These are phyloP conservation scores for Pangasianodon hypophthalmus DNA, from an alignment of 2,113 vertebrate species.

Conservation along the genomic window DNA sequence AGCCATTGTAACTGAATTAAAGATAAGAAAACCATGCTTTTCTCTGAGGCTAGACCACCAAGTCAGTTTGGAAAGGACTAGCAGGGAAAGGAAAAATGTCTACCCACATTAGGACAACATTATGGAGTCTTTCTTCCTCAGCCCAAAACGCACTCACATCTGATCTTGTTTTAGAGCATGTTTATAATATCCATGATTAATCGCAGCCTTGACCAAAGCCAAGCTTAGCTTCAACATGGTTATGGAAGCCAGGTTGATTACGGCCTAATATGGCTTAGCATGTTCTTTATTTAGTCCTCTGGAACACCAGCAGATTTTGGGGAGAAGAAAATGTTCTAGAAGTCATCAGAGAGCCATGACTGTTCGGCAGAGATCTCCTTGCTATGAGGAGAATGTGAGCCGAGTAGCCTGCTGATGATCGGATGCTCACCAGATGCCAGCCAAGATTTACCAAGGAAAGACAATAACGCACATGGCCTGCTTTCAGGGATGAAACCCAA, in stretches of 20 bases:
- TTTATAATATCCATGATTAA: constrained; percentile 78
- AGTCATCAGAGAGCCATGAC: constrained; percentile 20
- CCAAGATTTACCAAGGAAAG: constrained; percentile 5
- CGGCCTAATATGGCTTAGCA: constrained; percentile 51
- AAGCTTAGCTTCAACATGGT: constrained; percentile 63
- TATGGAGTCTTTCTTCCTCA: constrained; percentile 74
- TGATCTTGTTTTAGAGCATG: constrained; percentile 73
- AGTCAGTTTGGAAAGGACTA: constrained; percentile 66
- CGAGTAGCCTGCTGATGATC: neutral
- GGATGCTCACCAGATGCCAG: constrained; percentile 5
- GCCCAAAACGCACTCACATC: constrained; percentile 74
- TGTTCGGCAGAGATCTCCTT: constrained; percentile 9
- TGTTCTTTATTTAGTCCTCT: constrained; percentile 47
- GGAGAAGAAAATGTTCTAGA: constrained; percentile 15
- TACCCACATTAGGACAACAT: constrained; percentile 72
- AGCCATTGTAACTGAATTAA: constrained; percentile 72
- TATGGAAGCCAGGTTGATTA: constrained; percentile 62
- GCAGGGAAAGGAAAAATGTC: constrained; percentile 63
- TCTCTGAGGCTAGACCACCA: constrained; percentile 73
- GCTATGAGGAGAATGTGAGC: neutral
- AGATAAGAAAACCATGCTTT: constrained; percentile 72
- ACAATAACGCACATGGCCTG: constrained; percentile 18
- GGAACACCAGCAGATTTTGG: constrained; percentile 27
- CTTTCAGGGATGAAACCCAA: constrained; percentile 28
- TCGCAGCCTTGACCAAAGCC: constrained; percentile 70